phyloP scores from a whole-genome alignment of 2,113 vertebrate species.

The Nyctereutes procyonoides region DNA sequence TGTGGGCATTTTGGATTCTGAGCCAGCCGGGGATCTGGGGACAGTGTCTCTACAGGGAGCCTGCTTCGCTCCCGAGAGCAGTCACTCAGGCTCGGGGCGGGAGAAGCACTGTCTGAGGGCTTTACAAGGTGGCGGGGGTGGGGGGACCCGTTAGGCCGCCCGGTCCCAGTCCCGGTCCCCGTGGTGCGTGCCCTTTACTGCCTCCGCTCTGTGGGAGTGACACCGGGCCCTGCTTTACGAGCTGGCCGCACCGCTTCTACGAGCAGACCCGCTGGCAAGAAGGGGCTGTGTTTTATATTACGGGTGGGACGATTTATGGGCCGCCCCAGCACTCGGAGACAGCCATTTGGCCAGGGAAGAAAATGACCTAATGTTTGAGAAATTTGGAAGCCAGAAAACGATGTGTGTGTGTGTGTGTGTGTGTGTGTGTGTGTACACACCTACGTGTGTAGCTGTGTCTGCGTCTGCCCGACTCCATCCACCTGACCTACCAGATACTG shows the following conservation, averaged over 20 bases:
- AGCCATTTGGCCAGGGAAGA: slow-evolving; percentile 86
- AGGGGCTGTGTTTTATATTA: slow-evolving; percentile 87
- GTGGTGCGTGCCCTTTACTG: slow-evolving; percentile 77
- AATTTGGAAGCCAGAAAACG: slow-evolving; percentile 85
- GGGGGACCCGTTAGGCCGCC: slow-evolving; percentile 73
- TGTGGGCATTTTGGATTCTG: not conserved
- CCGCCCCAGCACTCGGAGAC: slow-evolving; percentile 81
- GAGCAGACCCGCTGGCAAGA: slow-evolving; percentile 83
- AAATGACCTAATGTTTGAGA: slow-evolving; percentile 88
- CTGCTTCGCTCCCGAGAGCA: not conserved
- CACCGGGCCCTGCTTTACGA: slow-evolving; percentile 84
- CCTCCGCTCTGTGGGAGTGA: slow-evolving; percentile 80
- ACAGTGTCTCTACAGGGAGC: not conserved
- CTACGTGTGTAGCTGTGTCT: not conserved
- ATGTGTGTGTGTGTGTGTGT: slow-evolving; percentile 50
- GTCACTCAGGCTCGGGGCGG: not conserved
- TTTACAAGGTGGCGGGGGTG: slow-evolving; percentile 68
- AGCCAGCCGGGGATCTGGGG: not conserved
- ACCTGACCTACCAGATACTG: slow-evolving; percentile 76
- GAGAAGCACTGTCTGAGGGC: slow-evolving; percentile 39
- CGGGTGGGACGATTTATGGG: slow-evolving; percentile 86
- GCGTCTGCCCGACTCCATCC: slow-evolving; percentile 59
- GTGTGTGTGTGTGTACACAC: slow-evolving; percentile 37
- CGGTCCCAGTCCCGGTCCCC: slow-evolving; percentile 60
- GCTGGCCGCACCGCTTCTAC: slow-evolving; percentile 82